These are phyloP conservation scores for Heliconius hortense DNA, from an alignment of 2,888 invertebrate genomes.

Conservation along the genomic window DNA sequence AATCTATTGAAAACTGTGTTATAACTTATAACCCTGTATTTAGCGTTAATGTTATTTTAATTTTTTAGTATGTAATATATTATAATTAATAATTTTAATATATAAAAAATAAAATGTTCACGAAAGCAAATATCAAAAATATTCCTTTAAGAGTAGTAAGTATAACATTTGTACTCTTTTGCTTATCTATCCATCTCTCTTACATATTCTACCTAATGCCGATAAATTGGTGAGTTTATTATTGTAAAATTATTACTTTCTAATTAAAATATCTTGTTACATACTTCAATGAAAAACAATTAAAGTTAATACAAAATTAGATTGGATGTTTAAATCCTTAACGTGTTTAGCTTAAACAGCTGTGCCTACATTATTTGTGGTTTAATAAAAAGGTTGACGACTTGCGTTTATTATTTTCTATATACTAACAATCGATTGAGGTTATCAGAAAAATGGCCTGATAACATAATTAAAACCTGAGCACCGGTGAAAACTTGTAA, in stretches of 20 bases:
- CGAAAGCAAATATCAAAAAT: background rate
- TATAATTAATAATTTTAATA: background rate
- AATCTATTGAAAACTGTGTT: conserved; percentile 15
- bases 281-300: no score
- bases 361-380: background rate
- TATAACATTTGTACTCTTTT: no score
- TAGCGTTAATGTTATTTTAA: background rate
- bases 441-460: conserved; percentile 51
- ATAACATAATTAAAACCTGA: conserved; percentile 14
- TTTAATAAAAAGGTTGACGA: conserved; percentile 41
- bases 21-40: background rate
- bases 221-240: background rate
- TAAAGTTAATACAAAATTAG: no score
- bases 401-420: conserved; percentile 42
- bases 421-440: conserved; percentile 46
- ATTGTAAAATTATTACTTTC: no score
- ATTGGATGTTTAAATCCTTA: background rate
- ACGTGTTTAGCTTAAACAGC: conserved; percentile 15
- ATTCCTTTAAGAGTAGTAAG: background rate
- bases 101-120: background rate
- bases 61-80: background rate
- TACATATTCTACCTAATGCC: no score
- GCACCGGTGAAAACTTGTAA: conserved; percentile 3
- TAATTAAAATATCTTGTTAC: no score
- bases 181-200: no score